Evolutionary conservation across 2,888 invertebrate genomes (phyloP).

Genomic region (Cerastis leucographa): DNA sequence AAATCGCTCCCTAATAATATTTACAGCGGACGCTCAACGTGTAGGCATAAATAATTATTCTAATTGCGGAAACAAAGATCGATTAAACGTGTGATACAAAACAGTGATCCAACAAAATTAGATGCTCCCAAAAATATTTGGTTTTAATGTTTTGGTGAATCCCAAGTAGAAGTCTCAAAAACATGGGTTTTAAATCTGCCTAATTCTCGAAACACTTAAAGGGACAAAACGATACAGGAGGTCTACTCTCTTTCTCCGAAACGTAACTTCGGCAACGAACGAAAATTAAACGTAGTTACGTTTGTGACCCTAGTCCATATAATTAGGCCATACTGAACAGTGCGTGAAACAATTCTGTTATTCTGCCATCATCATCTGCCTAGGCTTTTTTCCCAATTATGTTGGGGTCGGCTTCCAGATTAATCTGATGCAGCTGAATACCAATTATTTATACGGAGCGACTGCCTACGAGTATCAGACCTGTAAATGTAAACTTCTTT

Average conservation of each 20-base stretch:
- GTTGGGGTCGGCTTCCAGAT: neutral
- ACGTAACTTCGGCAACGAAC: no score
- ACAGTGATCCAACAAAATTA: constrained; percentile 30
- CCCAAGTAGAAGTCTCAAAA: neutral
- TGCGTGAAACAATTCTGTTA: no score
- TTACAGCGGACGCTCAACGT: neutral
- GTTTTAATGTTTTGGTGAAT: neutral
- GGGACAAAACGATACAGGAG: no score
- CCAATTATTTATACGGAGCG: neutral
- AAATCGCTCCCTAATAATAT: constrained; percentile 14
- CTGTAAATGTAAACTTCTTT: no score
- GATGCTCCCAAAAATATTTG: constrained; percentile 10
- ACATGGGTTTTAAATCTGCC: neutral
- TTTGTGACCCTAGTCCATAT: no score
- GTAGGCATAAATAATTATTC: constrained; percentile 24
- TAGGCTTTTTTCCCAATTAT: no score
- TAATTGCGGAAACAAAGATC: constrained; percentile 47
- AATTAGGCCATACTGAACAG: no score
- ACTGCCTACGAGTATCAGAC: neutral
- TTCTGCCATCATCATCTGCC: no score
- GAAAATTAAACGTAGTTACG: no score
- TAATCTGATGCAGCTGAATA: neutral
- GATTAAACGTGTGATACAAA: constrained; percentile 46
- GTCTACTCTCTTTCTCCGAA: no score
- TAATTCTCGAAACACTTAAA: neutral